Base-by-base conservation (phyloP, 2,113 vertebrate species). In the Zosterops lateralis region DNA sequence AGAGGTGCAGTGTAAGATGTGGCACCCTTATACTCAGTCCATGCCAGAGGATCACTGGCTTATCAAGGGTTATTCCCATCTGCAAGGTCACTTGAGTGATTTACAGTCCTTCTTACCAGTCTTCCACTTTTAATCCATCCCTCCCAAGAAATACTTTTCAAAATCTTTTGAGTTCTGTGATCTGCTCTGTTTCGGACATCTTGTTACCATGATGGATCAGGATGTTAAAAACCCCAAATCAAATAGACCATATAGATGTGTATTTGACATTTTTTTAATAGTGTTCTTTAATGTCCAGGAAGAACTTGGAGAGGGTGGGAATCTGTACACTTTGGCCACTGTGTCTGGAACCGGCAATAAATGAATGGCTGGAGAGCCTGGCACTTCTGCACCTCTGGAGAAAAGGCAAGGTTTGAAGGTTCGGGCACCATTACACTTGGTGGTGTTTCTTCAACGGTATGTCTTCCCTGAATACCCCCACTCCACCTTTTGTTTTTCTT, bases 341-440 rank as follows among this genome's bases (percentile, higher is more conserved):
- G 99, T 99, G 99, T 99, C 99, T 85, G 99, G 98, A 87, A 97
- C 98, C 96, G 97, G 97, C 67, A 98, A 84, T 90, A 99, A 99
- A 96, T 97, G 98, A 72, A 87, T 97, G 5, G 98, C 97, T 21
- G 96, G 91, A 79, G 99, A 99, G 25, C 95, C 98, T 31, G 97
- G 98, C 51, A 97, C 98, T 12, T 99, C 98, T 32, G 94, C 97
- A 10, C 98, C 98, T 45, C 98, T 98, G 0, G 99, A 99, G 94
- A 99, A 99, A 98, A 98, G 48, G 79, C 97, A 2, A 97, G 97
- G 17, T 98, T 99, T 79, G 99, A 99, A 73, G 98, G 99, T 68
- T 97, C 98, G 1, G 98, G 99, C 83, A 99, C 99, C 2, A 99
- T 99, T 97, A 99, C 99, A 90, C 98, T 99, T 24, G 99, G 99